Conservation (phyloP, 1,140 invertebrate genomes). For the Pomacea maculata region DNA sequence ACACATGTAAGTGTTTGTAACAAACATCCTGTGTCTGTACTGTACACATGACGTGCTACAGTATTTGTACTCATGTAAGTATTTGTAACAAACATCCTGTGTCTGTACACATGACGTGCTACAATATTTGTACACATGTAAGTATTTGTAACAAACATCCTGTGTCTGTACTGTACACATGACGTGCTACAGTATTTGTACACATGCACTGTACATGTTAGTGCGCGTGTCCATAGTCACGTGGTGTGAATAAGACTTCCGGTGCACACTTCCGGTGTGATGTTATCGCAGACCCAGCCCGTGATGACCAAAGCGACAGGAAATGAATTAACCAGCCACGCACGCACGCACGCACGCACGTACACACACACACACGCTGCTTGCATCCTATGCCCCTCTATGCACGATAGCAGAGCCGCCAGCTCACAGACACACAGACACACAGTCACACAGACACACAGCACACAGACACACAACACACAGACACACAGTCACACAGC, state of each 20-base stretch:
- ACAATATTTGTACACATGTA: no score
- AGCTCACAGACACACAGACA: not conserved
- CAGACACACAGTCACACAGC: not conserved
- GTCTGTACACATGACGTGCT: not conserved
- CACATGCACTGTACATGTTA: no score
- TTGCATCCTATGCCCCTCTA: no score
- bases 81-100: not conserved
- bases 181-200: no score
- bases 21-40: not conserved
- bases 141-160: not conserved
- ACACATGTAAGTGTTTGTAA: not conserved
- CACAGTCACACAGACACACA: not conserved
- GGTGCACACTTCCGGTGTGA: no score
- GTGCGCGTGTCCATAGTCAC: no score
- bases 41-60: not conserved
- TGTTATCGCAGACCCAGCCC: no score
- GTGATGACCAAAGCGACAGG: no score
- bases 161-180: not conserved
- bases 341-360: not conserved
- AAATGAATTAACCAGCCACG: not conserved
- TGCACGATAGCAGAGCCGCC: not conserved
- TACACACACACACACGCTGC: no score
- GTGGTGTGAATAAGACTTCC: no score
- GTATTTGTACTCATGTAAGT: not conserved
- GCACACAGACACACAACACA: conserved; percentile 3